These are phyloP conservation scores for Porites lutea DNA, from an alignment of 64 coral and sea anemone species.

Conservation along the genomic window DNA sequence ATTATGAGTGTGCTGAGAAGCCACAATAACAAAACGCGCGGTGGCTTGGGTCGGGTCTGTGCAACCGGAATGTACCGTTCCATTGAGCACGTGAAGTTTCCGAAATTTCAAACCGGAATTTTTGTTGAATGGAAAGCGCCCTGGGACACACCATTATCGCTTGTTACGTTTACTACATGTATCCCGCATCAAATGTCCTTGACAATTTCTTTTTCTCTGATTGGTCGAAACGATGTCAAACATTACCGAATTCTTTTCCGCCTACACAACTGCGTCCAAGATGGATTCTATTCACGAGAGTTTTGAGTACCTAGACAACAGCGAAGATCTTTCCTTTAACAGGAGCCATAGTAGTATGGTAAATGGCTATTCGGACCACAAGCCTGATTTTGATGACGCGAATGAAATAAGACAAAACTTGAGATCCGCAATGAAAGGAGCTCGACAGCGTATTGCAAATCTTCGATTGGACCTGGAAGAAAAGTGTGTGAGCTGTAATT, in stretches of 20 bases:
- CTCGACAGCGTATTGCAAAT: constrained; percentile 77
- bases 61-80: too few relatives aligned
- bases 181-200: too few relatives aligned
- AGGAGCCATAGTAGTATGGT: constrained; percentile 34
- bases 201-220: too few relatives aligned
- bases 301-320: constrained; percentile 62
- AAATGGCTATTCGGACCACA: constrained; percentile 46
- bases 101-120: too few relatives aligned
- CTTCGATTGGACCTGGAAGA: constrained; percentile 91
- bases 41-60: too few relatives aligned
- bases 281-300: constrained; percentile 81
- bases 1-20: too few relatives aligned
- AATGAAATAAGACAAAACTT: constrained; percentile 93
- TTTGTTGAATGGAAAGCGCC: too few relatives aligned
- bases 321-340: constrained; percentile 30
- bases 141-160: too few relatives aligned
- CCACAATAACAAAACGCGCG: too few relatives aligned
- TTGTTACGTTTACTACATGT: too few relatives aligned
- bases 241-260: neutral
- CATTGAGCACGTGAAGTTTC: too few relatives aligned
- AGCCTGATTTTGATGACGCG: constrained; percentile 69
- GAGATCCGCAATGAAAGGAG: constrained; percentile 90
- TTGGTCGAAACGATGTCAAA: neutral
- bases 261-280: constrained; percentile 56
- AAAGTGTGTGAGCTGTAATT: constrained; percentile 72